Evolutionary conservation across 2,888 invertebrate species (phyloP), one percentile per base, ranked within the genome.

Genomic region (Drosophila prolongata): DNA sequence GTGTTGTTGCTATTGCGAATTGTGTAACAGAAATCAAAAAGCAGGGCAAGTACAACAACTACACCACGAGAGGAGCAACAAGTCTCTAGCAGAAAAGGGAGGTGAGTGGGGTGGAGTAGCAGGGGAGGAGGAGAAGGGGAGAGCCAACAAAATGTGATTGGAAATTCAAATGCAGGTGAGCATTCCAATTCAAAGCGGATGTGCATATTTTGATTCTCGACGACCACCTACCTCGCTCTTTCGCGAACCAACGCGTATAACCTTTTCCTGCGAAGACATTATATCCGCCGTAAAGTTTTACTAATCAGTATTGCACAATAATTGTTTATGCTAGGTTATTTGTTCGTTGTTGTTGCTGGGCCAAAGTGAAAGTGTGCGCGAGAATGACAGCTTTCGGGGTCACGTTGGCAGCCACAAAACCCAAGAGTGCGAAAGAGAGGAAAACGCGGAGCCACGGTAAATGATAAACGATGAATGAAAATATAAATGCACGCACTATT

Each of bases 201-300:
- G 74, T 75, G 57, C 46, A 69, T 27, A 71, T 62, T 61, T 34
- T 19, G 19, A 55, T 40, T 60, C 14, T 40, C 13, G 27, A 27
- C 38, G 37, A 16, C 35, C 8, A 55, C 93, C 93, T 93, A 96
- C 96, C 94, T 97, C 95, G 90, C 97, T 97, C 93, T 97, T 96
- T 81, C 97, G 94, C 50, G 97, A 96, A 64, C 97, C 97, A 66
- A 97, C 96, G 79, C 94, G 94, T 78, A 96, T 95, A 83, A 94
- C 93, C 91, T 94, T 94, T 61, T 90, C 90, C 59, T 88, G 79
- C 16, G 69, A 57, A 8, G 84, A 80, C 89, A 85, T 88, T 52
- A 56, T 53, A 60, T 61, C 44, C 35, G 53, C 38, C 49, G 71
- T 67, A 46, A 73, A 16, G 38, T 27, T 74, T 72, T 53, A 60